Percentiles rank a stretch among this genome's conserved stretches.
Evolutionary conservation across 2,797 vertebrate genomes (phyloP).

Genomic region (Decapterus maruadsi): DNA sequence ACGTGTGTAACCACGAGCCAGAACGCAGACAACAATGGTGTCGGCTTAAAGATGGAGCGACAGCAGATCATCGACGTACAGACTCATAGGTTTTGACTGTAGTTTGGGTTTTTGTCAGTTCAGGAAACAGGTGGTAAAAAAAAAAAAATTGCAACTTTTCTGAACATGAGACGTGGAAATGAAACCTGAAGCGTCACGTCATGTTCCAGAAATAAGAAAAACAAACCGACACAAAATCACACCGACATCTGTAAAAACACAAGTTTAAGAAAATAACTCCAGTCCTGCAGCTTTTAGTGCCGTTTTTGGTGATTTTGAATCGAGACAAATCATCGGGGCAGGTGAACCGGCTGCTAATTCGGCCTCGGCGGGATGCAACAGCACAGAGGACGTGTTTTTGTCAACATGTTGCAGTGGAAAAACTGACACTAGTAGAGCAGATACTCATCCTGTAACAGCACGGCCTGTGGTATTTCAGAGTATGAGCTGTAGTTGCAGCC

Average conservation of each 20-base stretch:
- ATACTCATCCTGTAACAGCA: neutral
- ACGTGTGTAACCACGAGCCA: slow-evolving; percentile 9
- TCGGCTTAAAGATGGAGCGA: neutral
- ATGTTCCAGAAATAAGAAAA: neutral
- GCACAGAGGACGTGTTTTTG: neutral
- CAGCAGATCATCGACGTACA: neutral
- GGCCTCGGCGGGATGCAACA: neutral
- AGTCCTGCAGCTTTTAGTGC: neutral
- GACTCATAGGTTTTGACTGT: neutral
- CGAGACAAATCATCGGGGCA: neutral
- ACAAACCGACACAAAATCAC: neutral
- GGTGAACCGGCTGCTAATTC: neutral
- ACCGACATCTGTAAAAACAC: neutral
- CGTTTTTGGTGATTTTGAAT: neutral
- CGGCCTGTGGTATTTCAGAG: neutral
- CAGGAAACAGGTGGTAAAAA: too few species aligned
- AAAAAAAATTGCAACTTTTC: too few species aligned
- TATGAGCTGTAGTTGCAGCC: neutral
- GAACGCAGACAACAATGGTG: neutral
- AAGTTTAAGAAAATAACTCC: neutral
- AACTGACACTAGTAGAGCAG: too few species aligned
- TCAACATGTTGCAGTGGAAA: too few species aligned
- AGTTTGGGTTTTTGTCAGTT: neutral
- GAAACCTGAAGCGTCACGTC: neutral
- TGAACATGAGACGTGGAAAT: neutral